These are phyloP conservation scores for Brachionus plicatilis DNA, from an alignment of 1,140 invertebrate genomes.

Conservation along the genomic window DNA sequence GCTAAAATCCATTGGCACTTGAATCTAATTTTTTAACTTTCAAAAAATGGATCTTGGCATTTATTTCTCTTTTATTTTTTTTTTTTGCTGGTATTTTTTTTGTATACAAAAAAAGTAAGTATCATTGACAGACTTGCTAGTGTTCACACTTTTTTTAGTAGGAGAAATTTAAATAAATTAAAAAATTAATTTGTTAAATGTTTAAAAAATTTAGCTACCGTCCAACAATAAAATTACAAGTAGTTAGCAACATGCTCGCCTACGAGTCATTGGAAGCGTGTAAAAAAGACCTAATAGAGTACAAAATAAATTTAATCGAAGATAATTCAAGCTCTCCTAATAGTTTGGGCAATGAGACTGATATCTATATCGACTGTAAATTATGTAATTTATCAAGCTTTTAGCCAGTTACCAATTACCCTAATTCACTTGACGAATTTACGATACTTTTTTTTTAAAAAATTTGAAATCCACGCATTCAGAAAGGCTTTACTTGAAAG, in stretches of 20 bases:
- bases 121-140: background rate
- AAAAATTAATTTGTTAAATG: background rate
- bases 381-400: constrained; percentile 18
- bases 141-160: background rate
- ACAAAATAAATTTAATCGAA: constrained; percentile 38
- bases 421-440: background rate
- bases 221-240: constrained; percentile 13
- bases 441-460: background rate
- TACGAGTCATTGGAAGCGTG: constrained; percentile 33
- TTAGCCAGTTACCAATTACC: background rate
- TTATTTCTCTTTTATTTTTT: background rate
- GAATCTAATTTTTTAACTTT: background rate
- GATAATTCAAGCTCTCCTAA: constrained; percentile 5
- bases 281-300: constrained; percentile 33
- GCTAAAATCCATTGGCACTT: background rate
- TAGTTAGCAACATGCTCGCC: constrained; percentile 18
- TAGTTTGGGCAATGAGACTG: background rate
- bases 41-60: background rate
- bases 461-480: background rate
- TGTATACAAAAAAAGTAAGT: background rate
- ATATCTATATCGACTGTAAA: constrained; percentile 28
- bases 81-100: no score
- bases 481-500: background rate
- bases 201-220: constrained; percentile 34
- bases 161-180: background rate